These are phyloP conservation scores for Physocephala rufipes DNA, from an alignment of 2,888 invertebrate species.

Conservation along the genomic window DNA sequence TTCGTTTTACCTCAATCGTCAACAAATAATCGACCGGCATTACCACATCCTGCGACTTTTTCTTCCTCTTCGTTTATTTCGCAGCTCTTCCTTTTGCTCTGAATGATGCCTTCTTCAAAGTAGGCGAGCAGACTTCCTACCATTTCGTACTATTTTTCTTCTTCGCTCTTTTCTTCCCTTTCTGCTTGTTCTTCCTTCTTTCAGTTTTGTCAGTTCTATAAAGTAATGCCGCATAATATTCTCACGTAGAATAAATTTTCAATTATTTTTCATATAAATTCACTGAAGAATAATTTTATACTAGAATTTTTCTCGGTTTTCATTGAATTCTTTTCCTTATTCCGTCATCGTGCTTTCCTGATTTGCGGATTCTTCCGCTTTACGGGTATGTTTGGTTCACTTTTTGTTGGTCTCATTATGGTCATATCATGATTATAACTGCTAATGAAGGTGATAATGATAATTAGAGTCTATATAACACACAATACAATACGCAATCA, in stretches of 20 bases:
- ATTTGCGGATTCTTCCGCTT: neutral
- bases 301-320: neutral
- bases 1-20: neutral
- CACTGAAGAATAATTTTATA: slow-evolving; percentile 12
- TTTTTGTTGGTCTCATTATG: too few species aligned
- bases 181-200: neutral
- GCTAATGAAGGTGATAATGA: too few species aligned
- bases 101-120: neutral
- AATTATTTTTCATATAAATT: slow-evolving; percentile 20
- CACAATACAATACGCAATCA: too few species aligned
- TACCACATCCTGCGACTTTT: too few species aligned
- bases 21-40: too few species aligned
- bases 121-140: neutral
- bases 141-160: neutral
- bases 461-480: too few species aligned
- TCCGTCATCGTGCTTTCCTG: neutral
- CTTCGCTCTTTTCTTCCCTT: neutral
- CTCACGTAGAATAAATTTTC: slow-evolving; percentile 9
- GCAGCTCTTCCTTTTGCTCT: neutral
- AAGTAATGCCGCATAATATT: neutral
- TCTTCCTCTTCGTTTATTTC: neutral
- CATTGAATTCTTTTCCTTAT: neutral
- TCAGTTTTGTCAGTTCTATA: slow-evolving; percentile 4
- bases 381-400: neutral
- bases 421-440: too few species aligned